Conservation (phyloP, 2,797 vertebrate genomes). For the Antennarius maculatus region DNA sequence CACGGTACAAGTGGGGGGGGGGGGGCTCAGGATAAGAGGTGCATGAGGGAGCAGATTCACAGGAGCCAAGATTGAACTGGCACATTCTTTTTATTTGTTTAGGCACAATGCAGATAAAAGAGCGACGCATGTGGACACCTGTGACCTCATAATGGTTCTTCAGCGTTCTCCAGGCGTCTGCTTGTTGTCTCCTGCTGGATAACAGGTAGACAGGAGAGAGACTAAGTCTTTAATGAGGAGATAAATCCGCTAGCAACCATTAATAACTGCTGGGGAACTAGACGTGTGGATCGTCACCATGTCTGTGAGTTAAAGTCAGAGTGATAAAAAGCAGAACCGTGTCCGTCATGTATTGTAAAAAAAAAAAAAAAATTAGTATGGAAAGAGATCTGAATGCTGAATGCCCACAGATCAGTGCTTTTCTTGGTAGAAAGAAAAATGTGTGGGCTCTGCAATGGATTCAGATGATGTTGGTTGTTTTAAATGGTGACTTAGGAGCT, state of each 20-base stretch:
- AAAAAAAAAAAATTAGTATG: too few relatives aligned
- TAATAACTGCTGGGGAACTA: conserved; percentile 35
- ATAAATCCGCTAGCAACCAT: conserved; percentile 36
- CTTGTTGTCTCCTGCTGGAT: conserved; percentile 40
- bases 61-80: conserved; percentile 52
- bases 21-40: conserved; percentile 63
- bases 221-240: conserved; percentile 23
- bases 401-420: too few relatives aligned
- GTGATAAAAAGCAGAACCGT: too few relatives aligned
- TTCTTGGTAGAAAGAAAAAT: not conserved
- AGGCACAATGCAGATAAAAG: conserved; percentile 62
- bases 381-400: too few relatives aligned
- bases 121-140: conserved; percentile 27
- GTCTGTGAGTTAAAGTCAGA: not conserved
- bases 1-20: conserved; percentile 38
- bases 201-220: conserved; percentile 36
- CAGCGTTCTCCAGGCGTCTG: conserved; percentile 20
- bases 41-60: conserved; percentile 55
- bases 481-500: too few relatives aligned
- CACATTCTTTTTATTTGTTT: conserved; percentile 45
- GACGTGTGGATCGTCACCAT: conserved; percentile 19
- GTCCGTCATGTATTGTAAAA: too few relatives aligned
- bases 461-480: too few relatives aligned
- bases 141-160: conserved; percentile 25
- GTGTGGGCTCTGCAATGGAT: not conserved